Conservation (phyloP, 2,113 vertebrate species). For the Mesitornis unicolor region DNA sequence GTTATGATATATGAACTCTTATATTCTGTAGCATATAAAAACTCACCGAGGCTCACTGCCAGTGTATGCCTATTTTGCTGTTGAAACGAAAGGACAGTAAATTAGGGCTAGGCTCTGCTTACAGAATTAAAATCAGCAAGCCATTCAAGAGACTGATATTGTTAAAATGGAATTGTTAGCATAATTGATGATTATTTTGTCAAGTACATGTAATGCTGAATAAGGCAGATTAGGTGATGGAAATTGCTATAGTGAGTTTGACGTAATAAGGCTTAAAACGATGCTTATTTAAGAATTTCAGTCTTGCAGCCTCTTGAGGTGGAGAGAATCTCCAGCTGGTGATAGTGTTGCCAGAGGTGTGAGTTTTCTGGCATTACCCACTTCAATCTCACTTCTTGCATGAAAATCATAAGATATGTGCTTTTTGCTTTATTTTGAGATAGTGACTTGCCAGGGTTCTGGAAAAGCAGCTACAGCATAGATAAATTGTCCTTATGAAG, state of each 20-base stretch:
- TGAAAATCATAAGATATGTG: not conserved
- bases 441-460: not conserved
- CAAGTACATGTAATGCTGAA: not conserved
- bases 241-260: not conserved
- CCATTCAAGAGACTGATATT: not conserved
- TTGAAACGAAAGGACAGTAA: not conserved
- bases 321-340: not conserved
- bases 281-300: not conserved
- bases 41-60: not conserved
- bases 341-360: not conserved
- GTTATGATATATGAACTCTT: not conserved
- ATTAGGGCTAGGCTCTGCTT: not conserved
- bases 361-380: fast-evolving
- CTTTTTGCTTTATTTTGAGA: not conserved
- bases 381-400: not conserved
- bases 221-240: not conserved
- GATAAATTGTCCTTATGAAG: not conserved
- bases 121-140: not conserved
- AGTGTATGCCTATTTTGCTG: not conserved
- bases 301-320: not conserved
- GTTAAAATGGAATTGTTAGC: not conserved
- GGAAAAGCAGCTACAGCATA: not conserved
- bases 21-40: not conserved
- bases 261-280: not conserved
- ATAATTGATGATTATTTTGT: not conserved